A percentile compares a stretch with the other conserved stretches of the same genome.
phyloP scores from a whole-genome alignment of 2,888 invertebrate genomes.

The Drosophila melanosoma region DNA sequence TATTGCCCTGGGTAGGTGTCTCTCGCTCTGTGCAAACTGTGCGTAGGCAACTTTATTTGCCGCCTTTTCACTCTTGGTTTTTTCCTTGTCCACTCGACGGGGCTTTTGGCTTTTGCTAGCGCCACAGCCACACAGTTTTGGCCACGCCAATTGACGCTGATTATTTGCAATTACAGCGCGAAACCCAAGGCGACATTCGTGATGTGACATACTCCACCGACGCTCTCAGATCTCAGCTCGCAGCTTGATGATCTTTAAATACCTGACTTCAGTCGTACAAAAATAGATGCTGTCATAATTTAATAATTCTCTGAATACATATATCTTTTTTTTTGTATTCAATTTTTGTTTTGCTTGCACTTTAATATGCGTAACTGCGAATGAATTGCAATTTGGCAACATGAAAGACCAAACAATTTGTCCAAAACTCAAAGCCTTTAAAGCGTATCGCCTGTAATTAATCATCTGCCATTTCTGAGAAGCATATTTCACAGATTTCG shows the following conservation, averaged over 20 bases:
- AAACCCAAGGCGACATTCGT: slow-evolving; percentile 67
- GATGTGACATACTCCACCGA: slow-evolving; percentile 55
- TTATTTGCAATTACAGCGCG: slow-evolving; percentile 73
- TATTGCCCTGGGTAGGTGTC: slow-evolving; percentile 62
- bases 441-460: slow-evolving; percentile 58
- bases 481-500: background rate
- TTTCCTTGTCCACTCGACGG: slow-evolving; percentile 21
- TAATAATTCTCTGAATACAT: slow-evolving; percentile 40
- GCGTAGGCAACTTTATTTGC: slow-evolving; percentile 69
- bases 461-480: slow-evolving; percentile 10
- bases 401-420: slow-evolving; percentile 64
- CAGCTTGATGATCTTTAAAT: slow-evolving; percentile 36
- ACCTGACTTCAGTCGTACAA: slow-evolving; percentile 42
- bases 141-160: slow-evolving; percentile 73
- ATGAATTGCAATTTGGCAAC: slow-evolving; percentile 47
- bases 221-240: slow-evolving; percentile 14
- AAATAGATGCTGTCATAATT: slow-evolving; percentile 66
- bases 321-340: slow-evolving; percentile 6
- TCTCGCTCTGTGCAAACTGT: slow-evolving; percentile 28
- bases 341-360: slow-evolving; percentile 38
- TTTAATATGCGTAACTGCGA: slow-evolving; percentile 60
- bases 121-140: slow-evolving; percentile 45
- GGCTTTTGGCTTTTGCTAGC: slow-evolving; percentile 24
- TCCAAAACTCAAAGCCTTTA: slow-evolving; percentile 24
- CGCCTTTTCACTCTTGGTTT: slow-evolving; percentile 19